A percentile compares a stretch with the other conserved stretches of the same genome.
Conservation (phyloP, 2,888 invertebrate species). For the Merodon equestris region DNA sequence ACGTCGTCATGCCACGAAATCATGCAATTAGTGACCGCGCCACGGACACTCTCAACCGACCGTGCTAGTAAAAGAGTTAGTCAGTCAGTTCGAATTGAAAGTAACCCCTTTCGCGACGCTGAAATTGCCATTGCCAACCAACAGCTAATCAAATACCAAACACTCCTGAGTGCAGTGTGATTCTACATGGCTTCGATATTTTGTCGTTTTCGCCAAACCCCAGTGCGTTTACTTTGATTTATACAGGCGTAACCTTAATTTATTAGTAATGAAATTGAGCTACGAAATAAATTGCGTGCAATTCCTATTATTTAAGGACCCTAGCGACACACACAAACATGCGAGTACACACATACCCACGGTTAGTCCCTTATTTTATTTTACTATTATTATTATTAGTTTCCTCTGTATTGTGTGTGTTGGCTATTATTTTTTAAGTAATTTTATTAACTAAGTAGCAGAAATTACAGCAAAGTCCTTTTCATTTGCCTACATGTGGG, state of each 20-base stretch:
- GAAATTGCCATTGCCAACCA: constrained; percentile 30
- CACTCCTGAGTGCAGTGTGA: background rate
- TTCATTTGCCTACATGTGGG: constrained; percentile 18
- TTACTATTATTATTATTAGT: background rate
- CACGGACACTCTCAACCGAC: constrained; percentile 33
- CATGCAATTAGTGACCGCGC: constrained; percentile 62
- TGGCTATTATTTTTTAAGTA: constrained; percentile 55
- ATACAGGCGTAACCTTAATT: constrained; percentile 65
- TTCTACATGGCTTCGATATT: constrained; percentile 19
- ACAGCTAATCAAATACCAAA: constrained; percentile 8
- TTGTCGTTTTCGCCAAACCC: constrained; percentile 9
- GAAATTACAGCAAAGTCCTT: constrained; percentile 56
- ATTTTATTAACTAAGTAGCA: constrained; percentile 63
- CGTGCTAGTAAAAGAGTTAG: constrained; percentile 6
- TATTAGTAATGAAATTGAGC: constrained; percentile 62
- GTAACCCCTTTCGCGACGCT: constrained; percentile 49
- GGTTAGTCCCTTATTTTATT: too few relatives aligned
- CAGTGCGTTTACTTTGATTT: constrained; percentile 67
- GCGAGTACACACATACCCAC: background rate
- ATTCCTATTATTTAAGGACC: constrained; percentile 77
- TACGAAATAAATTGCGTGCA: constrained; percentile 74
- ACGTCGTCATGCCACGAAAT: constrained; percentile 57
- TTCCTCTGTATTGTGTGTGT: constrained; percentile 30
- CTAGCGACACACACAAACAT: constrained; percentile 30
- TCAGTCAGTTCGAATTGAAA: constrained; percentile 17